Conservation (phyloP, 2,797 vertebrate species). For the Gymnothorax javanicus region DNA sequence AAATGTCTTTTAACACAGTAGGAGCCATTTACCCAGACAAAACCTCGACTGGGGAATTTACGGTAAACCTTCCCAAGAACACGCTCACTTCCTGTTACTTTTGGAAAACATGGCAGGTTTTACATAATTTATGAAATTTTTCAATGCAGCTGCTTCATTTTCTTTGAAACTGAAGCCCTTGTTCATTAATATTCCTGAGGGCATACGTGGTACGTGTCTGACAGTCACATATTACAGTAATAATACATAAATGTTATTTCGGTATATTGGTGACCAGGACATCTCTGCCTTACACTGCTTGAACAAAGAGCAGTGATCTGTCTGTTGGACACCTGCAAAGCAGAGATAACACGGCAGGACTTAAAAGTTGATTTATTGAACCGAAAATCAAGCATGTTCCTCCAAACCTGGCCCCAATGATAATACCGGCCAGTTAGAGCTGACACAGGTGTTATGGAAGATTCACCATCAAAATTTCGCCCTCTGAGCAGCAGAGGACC, state of each 20-base stretch:
- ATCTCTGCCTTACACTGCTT: background rate
- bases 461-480: slow-evolving; percentile 7
- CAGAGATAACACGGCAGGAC: background rate
- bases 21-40: background rate
- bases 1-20: background rate
- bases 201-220: background rate
- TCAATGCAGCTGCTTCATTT: background rate
- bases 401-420: slow-evolving; percentile 15
- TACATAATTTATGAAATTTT: background rate
- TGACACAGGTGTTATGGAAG: background rate
- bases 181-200: slow-evolving; percentile 6
- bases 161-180: background rate
- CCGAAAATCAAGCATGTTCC: background rate
- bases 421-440: slow-evolving; percentile 3
- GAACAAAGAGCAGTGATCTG: slow-evolving; percentile 20
- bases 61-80: background rate
- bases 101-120: background rate
- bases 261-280: background rate
- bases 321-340: background rate
- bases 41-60: background rate
- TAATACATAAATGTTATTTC: background rate
- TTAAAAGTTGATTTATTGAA: slow-evolving; percentile 6
- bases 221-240: slow-evolving; percentile 17
- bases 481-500: slow-evolving; percentile 9
- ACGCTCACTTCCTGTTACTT: background rate